phyloP scores from a whole-genome alignment of 2,888 invertebrate species.

The Sericinus montela region DNA sequence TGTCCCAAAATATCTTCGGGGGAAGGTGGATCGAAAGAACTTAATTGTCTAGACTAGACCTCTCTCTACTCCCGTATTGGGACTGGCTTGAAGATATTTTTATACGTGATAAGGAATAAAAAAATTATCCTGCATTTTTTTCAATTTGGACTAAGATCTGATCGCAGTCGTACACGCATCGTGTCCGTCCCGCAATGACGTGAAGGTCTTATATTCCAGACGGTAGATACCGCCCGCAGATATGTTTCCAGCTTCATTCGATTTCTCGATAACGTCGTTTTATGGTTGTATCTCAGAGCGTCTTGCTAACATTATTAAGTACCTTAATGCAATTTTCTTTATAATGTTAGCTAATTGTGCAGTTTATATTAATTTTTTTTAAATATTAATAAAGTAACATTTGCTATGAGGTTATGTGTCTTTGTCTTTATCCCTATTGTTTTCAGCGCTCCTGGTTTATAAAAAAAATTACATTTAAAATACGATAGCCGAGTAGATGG shows the following conservation, averaged over 20 bases:
- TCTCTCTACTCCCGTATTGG: too few species aligned
- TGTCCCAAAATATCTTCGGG: too few species aligned
- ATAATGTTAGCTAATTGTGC: not conserved
- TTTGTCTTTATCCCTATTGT: too few species aligned
- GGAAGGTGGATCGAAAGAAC: too few species aligned
- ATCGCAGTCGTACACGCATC: slow-evolving; percentile 1
- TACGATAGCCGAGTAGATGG: too few species aligned
- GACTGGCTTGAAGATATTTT: too few species aligned
- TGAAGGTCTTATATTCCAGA: slow-evolving; percentile 16
- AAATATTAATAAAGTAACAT: not conserved
- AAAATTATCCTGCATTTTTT: too few species aligned
- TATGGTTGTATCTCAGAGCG: slow-evolving; percentile 23
- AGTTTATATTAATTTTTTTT: not conserved
- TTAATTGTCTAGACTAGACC: too few species aligned
- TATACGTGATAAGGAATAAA: too few species aligned
- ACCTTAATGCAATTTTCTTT: not conserved
- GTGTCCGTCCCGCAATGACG: slow-evolving; percentile 16
- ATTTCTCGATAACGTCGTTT: slow-evolving; percentile 34
- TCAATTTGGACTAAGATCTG: not conserved
- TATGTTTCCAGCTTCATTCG: slow-evolving; percentile 29
- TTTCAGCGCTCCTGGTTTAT: too few species aligned
- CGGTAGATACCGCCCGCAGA: slow-evolving; percentile 27
- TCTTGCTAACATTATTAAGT: slow-evolving; percentile 9
- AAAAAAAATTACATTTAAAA: too few species aligned
- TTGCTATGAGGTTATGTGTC: too few species aligned